Evolutionary conservation across 2,797 vertebrate genomes (phyloP).

Genomic region (Chanos chanos): DNA sequence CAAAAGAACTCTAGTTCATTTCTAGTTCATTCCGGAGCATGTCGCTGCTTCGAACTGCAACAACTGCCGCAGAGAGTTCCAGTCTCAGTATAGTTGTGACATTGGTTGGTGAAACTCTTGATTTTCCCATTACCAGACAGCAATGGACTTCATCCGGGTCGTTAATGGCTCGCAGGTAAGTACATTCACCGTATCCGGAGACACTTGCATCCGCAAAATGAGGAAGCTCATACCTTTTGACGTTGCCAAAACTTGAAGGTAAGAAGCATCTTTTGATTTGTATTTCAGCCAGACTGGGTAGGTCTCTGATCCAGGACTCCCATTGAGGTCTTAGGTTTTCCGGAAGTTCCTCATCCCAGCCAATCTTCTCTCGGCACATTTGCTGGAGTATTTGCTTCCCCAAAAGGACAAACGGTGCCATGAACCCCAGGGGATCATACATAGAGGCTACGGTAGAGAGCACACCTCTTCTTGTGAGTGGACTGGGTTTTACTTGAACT

Average conservation of each 20-base stretch:
- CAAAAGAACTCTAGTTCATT: background rate
- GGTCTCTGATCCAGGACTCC: slow-evolving; percentile 38
- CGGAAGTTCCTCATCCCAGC: too few relatives aligned
- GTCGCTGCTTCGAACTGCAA: background rate
- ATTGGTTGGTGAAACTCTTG: background rate
- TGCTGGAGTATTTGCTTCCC: too few relatives aligned
- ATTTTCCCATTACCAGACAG: too few relatives aligned
- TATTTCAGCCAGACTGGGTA: slow-evolving; percentile 28
- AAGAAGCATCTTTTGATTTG: background rate
- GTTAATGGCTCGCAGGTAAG: too few relatives aligned
- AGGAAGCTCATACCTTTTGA: background rate
- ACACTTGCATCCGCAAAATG: background rate
- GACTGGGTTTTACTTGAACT: slow-evolving; percentile 38
- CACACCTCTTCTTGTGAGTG: too few relatives aligned
- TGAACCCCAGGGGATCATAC: slow-evolving; percentile 39
- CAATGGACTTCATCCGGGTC: too few relatives aligned
- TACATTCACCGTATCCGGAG: background rate
- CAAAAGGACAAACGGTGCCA: slow-evolving; percentile 38
- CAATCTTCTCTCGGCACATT: too few relatives aligned
- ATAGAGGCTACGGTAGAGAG: too few relatives aligned
- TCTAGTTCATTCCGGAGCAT: background rate
- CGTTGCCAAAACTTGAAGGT: too few relatives aligned
- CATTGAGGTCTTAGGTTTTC: too few relatives aligned
- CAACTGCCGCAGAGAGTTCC: background rate
- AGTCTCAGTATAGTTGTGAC: background rate